These are phyloP conservation scores for Apaloderma vittatum DNA, from an alignment of 2,113 vertebrate genomes.

Conservation along the genomic window DNA sequence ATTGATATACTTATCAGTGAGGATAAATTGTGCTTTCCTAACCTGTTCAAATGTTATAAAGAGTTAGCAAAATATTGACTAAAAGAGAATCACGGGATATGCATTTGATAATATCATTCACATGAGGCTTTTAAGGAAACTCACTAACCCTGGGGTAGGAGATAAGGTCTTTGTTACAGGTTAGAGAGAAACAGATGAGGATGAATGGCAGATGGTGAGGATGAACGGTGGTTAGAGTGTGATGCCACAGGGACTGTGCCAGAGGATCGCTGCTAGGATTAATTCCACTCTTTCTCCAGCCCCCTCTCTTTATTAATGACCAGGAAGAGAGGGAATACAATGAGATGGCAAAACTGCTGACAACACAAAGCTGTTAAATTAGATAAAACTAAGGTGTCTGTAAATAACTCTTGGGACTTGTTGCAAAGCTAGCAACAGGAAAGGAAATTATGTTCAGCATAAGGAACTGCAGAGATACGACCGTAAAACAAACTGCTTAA, in stretches of 20 bases:
- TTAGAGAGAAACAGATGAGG: slow-evolving; percentile 16
- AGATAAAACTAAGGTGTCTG: slow-evolving; percentile 53
- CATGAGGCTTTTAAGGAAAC: slow-evolving; percentile 51
- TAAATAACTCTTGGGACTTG: slow-evolving; percentile 56
- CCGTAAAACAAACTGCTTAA: slow-evolving; percentile 45
- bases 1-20: slow-evolving; percentile 20
- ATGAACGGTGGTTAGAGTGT: background rate
- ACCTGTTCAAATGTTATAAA: slow-evolving; percentile 27
- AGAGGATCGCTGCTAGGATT: slow-evolving; percentile 5
- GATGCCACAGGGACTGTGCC: background rate
- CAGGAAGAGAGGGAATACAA: slow-evolving; percentile 43
- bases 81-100: background rate
- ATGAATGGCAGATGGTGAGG: background rate
- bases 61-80: slow-evolving; percentile 60
- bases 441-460: slow-evolving; percentile 42
- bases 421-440: slow-evolving; percentile 50
- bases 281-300: background rate
- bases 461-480: slow-evolving; percentile 3
- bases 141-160: background rate
- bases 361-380: slow-evolving; percentile 61
- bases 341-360: slow-evolving; percentile 67
- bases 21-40: slow-evolving; percentile 40
- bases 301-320: slow-evolving; percentile 62
- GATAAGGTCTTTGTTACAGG: background rate
- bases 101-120: slow-evolving; percentile 30